phyloP scores from a whole-genome alignment of 1,140 invertebrate species.

The Pogonomyrmex californicus region DNA sequence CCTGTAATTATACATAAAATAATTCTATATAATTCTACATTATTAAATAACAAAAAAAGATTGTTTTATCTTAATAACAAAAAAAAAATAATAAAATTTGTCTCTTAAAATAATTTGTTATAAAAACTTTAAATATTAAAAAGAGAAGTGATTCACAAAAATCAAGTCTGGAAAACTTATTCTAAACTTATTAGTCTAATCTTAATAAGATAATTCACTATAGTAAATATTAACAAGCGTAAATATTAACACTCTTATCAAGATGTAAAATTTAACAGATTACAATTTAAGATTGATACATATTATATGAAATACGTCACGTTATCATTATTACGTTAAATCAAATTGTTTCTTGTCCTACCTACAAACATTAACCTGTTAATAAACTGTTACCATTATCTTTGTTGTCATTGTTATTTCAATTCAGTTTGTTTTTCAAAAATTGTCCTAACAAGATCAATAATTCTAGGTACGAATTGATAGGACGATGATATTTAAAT shows the following conservation, averaged over 20 bases:
- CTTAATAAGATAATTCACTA: neutral
- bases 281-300: neutral
- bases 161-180: neutral
- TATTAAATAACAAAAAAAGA: neutral
- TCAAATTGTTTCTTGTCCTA: neutral
- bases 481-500: no score
- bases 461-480: no score
- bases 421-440: neutral
- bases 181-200: neutral
- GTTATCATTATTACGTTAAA: neutral
- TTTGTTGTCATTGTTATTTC: neutral
- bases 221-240: neutral
- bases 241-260: neutral
- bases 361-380: neutral
- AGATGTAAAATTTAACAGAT: neutral
- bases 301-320: neutral
- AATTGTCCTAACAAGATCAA: no score
- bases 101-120: neutral
- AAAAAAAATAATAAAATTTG: neutral
- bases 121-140: neutral
- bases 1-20: slow-evolving; percentile 39
- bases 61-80: neutral
- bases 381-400: neutral
- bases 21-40: neutral
- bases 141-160: neutral